Evolutionary conservation across 2,113 vertebrate species (phyloP), one percentile per base, ranked within the genome.

Genomic region (Phylloscopus whistleri): DNA sequence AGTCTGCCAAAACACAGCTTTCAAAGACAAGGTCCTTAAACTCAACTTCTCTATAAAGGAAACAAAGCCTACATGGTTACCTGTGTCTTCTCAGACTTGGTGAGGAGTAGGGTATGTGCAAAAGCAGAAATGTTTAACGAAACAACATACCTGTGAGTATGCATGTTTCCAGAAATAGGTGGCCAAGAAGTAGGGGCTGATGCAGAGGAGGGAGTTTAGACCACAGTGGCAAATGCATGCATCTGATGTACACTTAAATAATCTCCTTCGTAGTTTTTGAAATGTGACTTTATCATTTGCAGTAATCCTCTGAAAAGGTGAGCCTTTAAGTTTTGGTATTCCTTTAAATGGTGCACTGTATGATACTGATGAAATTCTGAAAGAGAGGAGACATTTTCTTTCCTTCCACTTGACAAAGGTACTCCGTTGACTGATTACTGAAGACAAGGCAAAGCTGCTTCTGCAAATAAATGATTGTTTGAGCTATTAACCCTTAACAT

Each of bases 181-280:
- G 22, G 11, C 19, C 56, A 13, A 28, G 39, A 24, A 48, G 4
- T 26, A 63, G 28, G 26, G 7, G 7, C 28, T 60, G 22, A 63
- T 6, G 7, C 26, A 77, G 33, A 77, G 10, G 4, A 48, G 3
- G 17, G 23, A 75, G 16, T 88, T 81, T 28, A 78, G 20, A 30
- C 23, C 1, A 1, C 26, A 80, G 10, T 6, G 3, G 24, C 3
- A 11, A 46, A 55, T 6, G 1, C 16, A 22, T 51, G 4, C 10
- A 51, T 84, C 30, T 87, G 33, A 46, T 56, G 3, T 21, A 18
- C 9, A 31, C 23, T 22, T 51, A 66, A 62, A 44, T 87, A 4
- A 39, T 35, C 33, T 56, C 16, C 13, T 23, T 28, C 23, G 6
- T 51, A 43, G 20, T 28, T 84, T 80, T 55, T 73, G 39, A 89